Base-by-base conservation (phyloP, 2,888 invertebrate species). In the Podotricha telesiphe region DNA sequence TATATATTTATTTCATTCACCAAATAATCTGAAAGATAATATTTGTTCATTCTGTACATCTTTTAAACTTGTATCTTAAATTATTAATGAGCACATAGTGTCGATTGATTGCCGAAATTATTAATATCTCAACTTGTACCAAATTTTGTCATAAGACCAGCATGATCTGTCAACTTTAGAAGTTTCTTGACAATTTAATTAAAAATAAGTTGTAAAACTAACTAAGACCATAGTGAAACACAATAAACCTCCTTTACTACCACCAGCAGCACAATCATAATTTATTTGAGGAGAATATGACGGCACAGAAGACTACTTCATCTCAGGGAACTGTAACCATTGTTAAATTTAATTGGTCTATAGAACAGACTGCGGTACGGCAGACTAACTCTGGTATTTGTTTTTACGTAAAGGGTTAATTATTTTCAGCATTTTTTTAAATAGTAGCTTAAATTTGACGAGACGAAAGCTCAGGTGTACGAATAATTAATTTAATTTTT, bases 301-400 rank as follows among this genome's bases (percentile, higher is more conserved):
- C 64, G 70, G 70, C 37, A 66, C 42, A 61, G 55, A 67, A 53
- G 66, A 64, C 66, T 68, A 66, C 66, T 69, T 66, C 67, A 66
- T 68, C 65, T 70, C 64, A 68, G 66, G 70, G 66, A 68, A 70
- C 70, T 70, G 65, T 53, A 68, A 40, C 58, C 68, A 69, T 65
- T 73, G 68, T 68, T 72, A 71, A 75, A 75, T 74, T 70, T 72
- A 73, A 75, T 75, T 70, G 73, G 71, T 68, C 63, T 61, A 70
- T 70, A 68, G 51, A 68, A 63, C 70, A 76, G 73, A 76, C n/a
- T 72, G 75, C 62, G 71, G 69, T 70, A 69, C 70, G 66, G 58
- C 55, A 63, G 70, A 73, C 70, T 68, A 70, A 73, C 63, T 63
- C 40, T 66, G 64, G 70, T 73, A 68, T 73, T 73, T 75, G 67